Evolutionary conservation across 1,140 invertebrate species (phyloP), one percentile per base, ranked within the genome.

Genomic region (Platyura marginata): DNA sequence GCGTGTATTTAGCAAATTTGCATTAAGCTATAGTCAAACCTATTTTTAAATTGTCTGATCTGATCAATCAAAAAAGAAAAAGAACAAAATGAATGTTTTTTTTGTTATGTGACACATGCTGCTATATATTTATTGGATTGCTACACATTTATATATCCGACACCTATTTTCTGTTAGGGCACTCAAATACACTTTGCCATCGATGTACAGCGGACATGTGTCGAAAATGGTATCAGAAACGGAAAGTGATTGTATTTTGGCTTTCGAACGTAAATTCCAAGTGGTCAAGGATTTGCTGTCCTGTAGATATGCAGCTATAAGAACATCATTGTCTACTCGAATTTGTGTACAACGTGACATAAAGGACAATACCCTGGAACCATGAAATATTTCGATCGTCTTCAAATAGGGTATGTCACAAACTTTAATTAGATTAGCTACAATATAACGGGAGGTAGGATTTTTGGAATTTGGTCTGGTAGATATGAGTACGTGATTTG

Each of bases 281-380:
- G 86, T 51, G 44, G 66, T 68, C 21, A 81, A 54, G 19, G 63
- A 60, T 4, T 67, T 72, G 1, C 54, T 65, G 43, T 70, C 72
- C 56, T 83, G 79, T 44, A 78, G 69, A 49, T 77, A 70, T 1
- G 75, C 74, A 16, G 74, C 73, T 47, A 81, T 36, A 3, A 16
- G 60, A 1, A 71, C 66, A 36, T 71, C 66, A 42, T 66, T 55
- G 15, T 63, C 54, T 3, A 71, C 51, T 44, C 65, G 63, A 42
- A 80, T 49, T 22, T 77, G 66, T 38, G 68, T 69, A 2, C 77
- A 70, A 36, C 72, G 66, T 3, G 75, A 70, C 40, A 84, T 59
- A 16, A 75, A 53, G 3, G 70, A 72, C 46, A 79, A 77, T 34
- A 66, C 66, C 16, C 59, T 64, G 3, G 79, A 74, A 2, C 74